These are phyloP conservation scores for Oreohelix idahoensis DNA, from an alignment of 1,140 invertebrate genomes.

Conservation along the genomic window DNA sequence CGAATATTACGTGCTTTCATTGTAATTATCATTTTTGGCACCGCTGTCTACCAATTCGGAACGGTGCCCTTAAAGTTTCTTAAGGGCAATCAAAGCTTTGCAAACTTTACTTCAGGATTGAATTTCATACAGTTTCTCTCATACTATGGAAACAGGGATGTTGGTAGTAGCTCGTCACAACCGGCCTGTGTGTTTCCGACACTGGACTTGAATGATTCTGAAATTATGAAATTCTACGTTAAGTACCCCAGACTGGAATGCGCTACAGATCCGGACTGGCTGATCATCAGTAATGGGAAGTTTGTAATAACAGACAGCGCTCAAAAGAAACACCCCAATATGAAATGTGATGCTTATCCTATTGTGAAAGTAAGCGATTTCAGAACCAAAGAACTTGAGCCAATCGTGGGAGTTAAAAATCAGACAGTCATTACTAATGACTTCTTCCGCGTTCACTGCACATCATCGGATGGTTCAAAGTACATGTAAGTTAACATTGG, in stretches of 20 bases:
- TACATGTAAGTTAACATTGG: slow-evolving; percentile 15
- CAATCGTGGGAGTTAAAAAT: background rate
- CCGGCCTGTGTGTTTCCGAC: slow-evolving; percentile 78
- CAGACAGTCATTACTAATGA: background rate
- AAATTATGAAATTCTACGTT: slow-evolving; percentile 81
- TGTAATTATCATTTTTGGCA: no score
- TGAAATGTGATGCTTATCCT: background rate
- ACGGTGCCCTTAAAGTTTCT: no score
- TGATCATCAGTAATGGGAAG: slow-evolving; percentile 41
- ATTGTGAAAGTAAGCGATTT: background rate
- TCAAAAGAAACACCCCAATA: background rate
- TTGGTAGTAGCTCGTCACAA: background rate
- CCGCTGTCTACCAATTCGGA: no score
- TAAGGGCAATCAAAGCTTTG: no score
- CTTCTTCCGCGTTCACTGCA: background rate
- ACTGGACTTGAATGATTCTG: slow-evolving; percentile 79
- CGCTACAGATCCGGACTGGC: slow-evolving; percentile 65
- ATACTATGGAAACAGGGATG: background rate
- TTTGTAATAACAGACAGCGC: background rate
- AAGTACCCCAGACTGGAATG: slow-evolving; percentile 78
- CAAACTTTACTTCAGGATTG: no score
- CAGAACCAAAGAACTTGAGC: background rate
- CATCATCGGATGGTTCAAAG: background rate
- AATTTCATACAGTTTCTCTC: no score
- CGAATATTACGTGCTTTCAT: no score